Evolutionary conservation across 2,888 invertebrate species (phyloP), one percentile per base, ranked within the genome.

Genomic region (Eretmocerus hayati): DNA sequence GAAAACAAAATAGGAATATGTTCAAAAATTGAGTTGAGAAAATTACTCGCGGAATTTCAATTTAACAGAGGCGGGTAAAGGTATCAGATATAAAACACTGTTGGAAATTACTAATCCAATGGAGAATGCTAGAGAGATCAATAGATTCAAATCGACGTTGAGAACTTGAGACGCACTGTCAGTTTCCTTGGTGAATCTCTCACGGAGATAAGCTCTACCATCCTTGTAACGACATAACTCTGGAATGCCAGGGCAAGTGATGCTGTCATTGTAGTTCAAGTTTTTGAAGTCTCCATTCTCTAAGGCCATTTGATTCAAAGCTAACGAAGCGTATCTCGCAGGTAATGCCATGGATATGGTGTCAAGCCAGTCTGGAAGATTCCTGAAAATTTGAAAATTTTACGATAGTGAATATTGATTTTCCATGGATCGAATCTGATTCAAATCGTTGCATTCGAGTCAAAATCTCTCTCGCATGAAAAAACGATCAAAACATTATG

Each of bases 71-170:
- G 84, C 81, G 0, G 92, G 91, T 59, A 92, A 71, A 0, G 92
- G 92, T 59, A 92, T 78, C 37, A 91, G 73, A 71, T 92, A 93
- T 44, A 92, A 73, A 52, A 93, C 80, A 67, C 90, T 83, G 67
- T 92, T 92, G 5, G 91, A 77, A 39, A 90, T 77, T 54, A 87
- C 83, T 58, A 90, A 79, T 1, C 88, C 89, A 0, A 87, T 73
- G 0, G 90, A 83, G 63, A 92, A 92, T 0, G 87, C 89, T 55
- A 90, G 83, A 0, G 87, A 84, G 21, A 90, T 80, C 0, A 87
- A 84, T 46, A 92, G 78, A 74, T 92, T 91, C 42, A 86, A 80
- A 57, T 89, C 85, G 50, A 83, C 67, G 58, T 84, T 81, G 22
- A 83, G 75, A 50, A 84, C 81, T 11, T 82, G 81, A 1, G 70